Conservation (phyloP, 2,797 vertebrate species). For the Takifugu rubripes region DNA sequence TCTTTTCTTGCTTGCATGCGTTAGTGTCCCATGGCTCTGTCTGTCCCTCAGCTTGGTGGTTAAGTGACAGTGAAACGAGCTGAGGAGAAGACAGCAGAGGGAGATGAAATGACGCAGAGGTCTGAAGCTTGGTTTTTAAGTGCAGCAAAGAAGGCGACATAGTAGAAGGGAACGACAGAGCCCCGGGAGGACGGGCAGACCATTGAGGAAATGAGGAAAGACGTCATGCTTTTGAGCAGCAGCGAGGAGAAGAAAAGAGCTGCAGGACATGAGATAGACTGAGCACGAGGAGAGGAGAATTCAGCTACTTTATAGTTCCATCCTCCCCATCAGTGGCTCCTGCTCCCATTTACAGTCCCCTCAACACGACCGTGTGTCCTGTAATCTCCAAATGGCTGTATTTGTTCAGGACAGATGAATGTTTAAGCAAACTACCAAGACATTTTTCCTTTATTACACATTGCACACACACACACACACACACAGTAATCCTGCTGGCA, state of each 20-base stretch:
- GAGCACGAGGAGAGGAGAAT: not conserved
- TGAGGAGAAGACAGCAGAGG: constrained; percentile 20
- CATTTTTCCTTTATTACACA: no score
- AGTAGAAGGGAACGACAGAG: constrained; percentile 39
- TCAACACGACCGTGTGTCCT: no score
- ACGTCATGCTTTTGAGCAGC: constrained; percentile 34
- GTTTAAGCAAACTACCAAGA: no score
- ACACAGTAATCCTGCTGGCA: no score
- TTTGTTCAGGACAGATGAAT: no score
- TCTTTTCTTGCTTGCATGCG: constrained; percentile 4
- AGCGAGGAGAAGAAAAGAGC: constrained; percentile 7
- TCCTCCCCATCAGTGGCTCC: no score
- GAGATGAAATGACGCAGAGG: constrained; percentile 22
- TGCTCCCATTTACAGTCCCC: no score
- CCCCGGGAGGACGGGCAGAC: constrained; percentile 23
- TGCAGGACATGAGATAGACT: constrained; percentile 17
- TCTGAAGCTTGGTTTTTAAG: constrained; percentile 14
- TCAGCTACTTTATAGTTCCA: constrained; percentile 1
- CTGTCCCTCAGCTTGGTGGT: constrained; percentile 14
- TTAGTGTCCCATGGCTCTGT: constrained; percentile 13
- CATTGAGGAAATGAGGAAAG: constrained; percentile 44
- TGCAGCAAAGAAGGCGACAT: constrained; percentile 6
- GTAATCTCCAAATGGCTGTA: no score
- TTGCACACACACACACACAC: no score
- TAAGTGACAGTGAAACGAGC: constrained; percentile 31